Percentiles rank a stretch among this genome's conserved stretches.
phyloP scores from a whole-genome alignment of 2,113 vertebrate genomes.

The Indri indri region DNA sequence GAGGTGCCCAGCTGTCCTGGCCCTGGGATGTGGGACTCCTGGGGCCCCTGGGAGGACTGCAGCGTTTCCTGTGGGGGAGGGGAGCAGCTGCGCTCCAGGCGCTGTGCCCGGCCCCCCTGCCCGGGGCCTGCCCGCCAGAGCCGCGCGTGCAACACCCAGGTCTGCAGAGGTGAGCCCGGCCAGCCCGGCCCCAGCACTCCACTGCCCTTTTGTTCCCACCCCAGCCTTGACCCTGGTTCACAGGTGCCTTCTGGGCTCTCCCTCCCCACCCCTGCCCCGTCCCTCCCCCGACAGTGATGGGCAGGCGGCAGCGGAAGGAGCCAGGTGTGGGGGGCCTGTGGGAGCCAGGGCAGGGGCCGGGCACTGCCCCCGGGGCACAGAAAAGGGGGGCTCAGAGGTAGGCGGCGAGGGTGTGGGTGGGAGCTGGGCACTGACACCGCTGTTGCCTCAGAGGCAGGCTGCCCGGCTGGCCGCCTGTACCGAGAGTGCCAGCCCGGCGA shows the following conservation, averaged over 20 bases:
- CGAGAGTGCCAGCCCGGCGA: constrained; percentile 88
- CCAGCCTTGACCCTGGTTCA: background rate
- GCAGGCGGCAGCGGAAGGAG: background rate
- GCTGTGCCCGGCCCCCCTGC: constrained; percentile 86
- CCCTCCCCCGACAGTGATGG: background rate
- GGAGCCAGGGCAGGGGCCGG: background rate
- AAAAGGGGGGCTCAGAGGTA: background rate
- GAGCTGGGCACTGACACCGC: fast-evolving
- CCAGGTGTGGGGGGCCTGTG: background rate
- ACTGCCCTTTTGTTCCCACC: background rate
- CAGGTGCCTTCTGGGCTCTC: background rate
- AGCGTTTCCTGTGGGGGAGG: constrained; percentile 88
- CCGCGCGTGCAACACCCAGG: constrained; percentile 84
- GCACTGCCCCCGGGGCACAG: constrained; percentile 66
- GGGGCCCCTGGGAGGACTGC: constrained; percentile 89
- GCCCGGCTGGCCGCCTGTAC: constrained; percentile 88
- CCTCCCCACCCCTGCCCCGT: no score
- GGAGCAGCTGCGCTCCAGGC: constrained; percentile 82
- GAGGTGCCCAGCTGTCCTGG: constrained; percentile 86
- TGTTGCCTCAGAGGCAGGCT: constrained; percentile 88
- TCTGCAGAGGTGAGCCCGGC: constrained; percentile 81
- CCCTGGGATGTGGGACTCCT: constrained; percentile 87
- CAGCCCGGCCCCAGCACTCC: fast-evolving
- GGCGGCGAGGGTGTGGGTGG: fast-evolving
- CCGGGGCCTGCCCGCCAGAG: constrained; percentile 83